Evolutionary conservation across 2,797 vertebrate genomes (phyloP).

Genomic region (Chrysocyon brachyurus): DNA sequence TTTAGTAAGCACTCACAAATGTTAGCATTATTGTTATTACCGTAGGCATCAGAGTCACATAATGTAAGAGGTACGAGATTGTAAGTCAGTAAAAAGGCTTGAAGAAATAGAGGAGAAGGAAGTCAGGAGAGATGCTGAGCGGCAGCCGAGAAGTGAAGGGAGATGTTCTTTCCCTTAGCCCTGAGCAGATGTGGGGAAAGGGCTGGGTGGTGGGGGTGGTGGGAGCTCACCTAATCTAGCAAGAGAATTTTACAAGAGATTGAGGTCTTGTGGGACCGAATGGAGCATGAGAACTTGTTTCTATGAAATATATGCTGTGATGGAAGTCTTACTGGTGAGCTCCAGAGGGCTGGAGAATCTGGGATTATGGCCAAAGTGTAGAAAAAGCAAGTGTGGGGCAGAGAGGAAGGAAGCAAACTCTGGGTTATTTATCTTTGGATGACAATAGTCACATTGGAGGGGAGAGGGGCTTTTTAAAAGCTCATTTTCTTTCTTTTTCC

Average conservation of each 20-base stretch:
- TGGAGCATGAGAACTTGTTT: neutral
- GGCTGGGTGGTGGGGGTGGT: neutral
- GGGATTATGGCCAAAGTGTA: neutral
- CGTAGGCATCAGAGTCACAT: neutral
- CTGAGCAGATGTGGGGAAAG: neutral
- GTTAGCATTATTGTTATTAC: neutral
- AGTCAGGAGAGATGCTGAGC: neutral
- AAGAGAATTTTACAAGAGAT: neutral
- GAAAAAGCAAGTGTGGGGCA: neutral
- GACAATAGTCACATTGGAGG: neutral
- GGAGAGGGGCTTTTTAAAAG: neutral
- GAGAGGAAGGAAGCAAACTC: neutral
- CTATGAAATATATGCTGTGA: neutral
- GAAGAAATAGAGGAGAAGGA: neutral
- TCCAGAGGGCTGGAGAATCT: neutral
- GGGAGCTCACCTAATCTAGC: neutral
- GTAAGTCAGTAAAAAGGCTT: neutral
- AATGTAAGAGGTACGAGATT: neutral
- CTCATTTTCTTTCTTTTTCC: neutral
- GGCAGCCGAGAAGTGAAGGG: neutral
- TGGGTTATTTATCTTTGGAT: neutral
- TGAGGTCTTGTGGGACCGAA: neutral
- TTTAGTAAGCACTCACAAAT: neutral
- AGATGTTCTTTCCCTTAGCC: neutral
- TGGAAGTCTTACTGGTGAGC: neutral